Percentiles rank a stretch among this genome's conserved stretches.
phyloP scores from a whole-genome alignment of 2,888 invertebrate species.

The Oscheius onirici region DNA sequence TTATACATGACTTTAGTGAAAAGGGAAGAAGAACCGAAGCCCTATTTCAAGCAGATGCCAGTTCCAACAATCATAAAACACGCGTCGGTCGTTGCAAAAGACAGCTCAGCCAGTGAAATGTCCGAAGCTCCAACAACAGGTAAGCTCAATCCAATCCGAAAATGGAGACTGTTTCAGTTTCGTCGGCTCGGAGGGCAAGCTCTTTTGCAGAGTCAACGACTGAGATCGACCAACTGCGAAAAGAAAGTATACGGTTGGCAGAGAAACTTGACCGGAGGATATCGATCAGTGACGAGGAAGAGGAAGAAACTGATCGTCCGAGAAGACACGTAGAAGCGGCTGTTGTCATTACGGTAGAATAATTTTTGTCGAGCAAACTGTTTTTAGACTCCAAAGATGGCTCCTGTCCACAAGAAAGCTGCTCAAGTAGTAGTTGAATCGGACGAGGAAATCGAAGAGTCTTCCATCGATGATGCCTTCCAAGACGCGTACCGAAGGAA shows the following conservation, averaged over 20 bases:
- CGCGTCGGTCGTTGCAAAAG: conserved; percentile 1
- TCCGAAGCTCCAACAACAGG: conserved; percentile 1
- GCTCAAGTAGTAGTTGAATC: conserved; percentile 4
- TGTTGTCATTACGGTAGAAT: conserved; percentile 33
- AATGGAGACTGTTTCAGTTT: not conserved
- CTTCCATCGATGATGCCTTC: conserved; percentile 30
- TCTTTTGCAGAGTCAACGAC: conserved; percentile 18
- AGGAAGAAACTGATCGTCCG: conserved; percentile 5
- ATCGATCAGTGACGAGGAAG: conserved; percentile 5
- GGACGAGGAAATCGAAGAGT: conserved; percentile 9
- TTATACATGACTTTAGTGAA: conserved; percentile 3
- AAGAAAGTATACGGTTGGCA: conserved; percentile 6
- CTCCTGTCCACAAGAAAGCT: not conserved
- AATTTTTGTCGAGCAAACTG: not conserved
- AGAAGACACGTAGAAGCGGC: conserved; percentile 35
- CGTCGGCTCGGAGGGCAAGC: conserved; percentile 9
- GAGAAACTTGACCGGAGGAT: not conserved
- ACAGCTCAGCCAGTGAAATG: conserved; percentile 25
- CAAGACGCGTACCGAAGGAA: conserved; percentile 1
- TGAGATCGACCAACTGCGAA: conserved; percentile 23
- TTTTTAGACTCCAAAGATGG: conserved; percentile 7
- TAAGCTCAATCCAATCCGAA: not conserved
- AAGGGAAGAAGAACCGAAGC: conserved; percentile 21
- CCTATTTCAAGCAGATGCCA: conserved; percentile 19
- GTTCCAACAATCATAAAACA: conserved; percentile 22